phyloP scores from a whole-genome alignment of 1,140 invertebrate genomes.

The Macrosteles quadrilineatus region DNA sequence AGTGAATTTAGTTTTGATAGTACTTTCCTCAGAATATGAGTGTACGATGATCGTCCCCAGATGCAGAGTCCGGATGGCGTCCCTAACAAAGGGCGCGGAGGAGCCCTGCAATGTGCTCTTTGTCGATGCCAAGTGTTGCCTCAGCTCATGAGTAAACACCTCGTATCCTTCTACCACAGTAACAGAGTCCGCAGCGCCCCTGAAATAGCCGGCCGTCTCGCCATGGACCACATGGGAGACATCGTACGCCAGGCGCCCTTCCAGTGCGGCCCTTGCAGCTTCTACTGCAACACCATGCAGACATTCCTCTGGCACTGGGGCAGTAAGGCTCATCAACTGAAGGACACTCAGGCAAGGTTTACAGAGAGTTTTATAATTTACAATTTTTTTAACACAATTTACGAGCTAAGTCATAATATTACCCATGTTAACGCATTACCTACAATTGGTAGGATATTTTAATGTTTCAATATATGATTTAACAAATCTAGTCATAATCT shows the following conservation, averaged over 20 bases:
- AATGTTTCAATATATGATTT: too few relatives aligned
- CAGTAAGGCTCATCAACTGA: conserved; percentile 60
- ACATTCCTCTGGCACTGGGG: conserved; percentile 75
- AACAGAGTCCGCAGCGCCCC: conserved; percentile 56
- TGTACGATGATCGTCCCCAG: too few relatives aligned
- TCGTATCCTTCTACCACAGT: conserved; percentile 82
- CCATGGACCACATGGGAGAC: conserved; percentile 73
- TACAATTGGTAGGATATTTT: too few relatives aligned
- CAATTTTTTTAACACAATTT: not conserved
- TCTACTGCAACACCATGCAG: conserved; percentile 76
- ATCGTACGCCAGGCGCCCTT: conserved; percentile 79
- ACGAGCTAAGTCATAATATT: too few relatives aligned
- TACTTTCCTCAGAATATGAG: too few relatives aligned
- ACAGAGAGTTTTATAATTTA: not conserved
- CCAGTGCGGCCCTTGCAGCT: conserved; percentile 79
- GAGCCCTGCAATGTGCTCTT: conserved; percentile 57
- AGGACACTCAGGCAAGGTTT: conserved; percentile 52
- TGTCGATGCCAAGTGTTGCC: conserved; percentile 67
- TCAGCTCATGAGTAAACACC: conserved; percentile 75
- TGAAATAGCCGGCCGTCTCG: conserved; percentile 58
- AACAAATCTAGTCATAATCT: too few relatives aligned
- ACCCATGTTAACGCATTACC: too few relatives aligned
- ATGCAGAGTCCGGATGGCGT: too few relatives aligned
- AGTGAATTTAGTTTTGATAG: too few relatives aligned
- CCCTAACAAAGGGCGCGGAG: not conserved